phyloP scores from a whole-genome alignment of 2,888 invertebrate species.

The Hypomecis atomaria region DNA sequence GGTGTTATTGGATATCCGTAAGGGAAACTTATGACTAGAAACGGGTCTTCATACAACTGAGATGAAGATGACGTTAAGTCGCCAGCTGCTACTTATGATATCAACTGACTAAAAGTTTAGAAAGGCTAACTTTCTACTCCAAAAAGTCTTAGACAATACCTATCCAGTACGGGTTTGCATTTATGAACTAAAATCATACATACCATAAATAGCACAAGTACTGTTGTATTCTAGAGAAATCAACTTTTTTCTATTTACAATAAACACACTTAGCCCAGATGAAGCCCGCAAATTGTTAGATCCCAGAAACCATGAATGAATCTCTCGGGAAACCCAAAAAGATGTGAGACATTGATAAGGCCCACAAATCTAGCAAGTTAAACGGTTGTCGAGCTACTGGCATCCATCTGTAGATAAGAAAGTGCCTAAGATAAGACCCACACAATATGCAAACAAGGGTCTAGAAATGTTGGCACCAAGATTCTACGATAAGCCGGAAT shows the following conservation, averaged over 20 bases:
- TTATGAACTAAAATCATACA: background rate
- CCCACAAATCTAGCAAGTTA: constrained; percentile 47
- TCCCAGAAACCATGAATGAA: constrained; percentile 44
- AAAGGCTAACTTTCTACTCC: too few species aligned
- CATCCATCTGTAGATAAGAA: constrained; percentile 52
- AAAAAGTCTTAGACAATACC: too few species aligned
- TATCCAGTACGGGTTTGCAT: too few species aligned
- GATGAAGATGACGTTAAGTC: too few species aligned
- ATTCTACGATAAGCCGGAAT: background rate
- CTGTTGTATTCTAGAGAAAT: constrained; percentile 1
- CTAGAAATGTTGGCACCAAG: constrained; percentile 19
- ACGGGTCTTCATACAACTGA: too few species aligned
- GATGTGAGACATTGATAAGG: constrained; percentile 50
- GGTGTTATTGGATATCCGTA: too few species aligned
- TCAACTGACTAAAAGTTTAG: too few species aligned
- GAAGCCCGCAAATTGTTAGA: constrained; percentile 1
- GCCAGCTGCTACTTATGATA: too few species aligned
- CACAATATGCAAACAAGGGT: constrained; percentile 44
- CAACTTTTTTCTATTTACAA: constrained; percentile 2
- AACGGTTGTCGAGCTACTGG: constrained; percentile 53
- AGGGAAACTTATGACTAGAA: too few species aligned
- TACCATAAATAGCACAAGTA: background rate
- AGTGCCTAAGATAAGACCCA: constrained; percentile 49
- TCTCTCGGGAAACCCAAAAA: constrained; percentile 45
- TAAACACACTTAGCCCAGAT: constrained; percentile 8